phyloP scores from a whole-genome alignment of 2,113 vertebrate species.

The Zapus hudsonius region DNA sequence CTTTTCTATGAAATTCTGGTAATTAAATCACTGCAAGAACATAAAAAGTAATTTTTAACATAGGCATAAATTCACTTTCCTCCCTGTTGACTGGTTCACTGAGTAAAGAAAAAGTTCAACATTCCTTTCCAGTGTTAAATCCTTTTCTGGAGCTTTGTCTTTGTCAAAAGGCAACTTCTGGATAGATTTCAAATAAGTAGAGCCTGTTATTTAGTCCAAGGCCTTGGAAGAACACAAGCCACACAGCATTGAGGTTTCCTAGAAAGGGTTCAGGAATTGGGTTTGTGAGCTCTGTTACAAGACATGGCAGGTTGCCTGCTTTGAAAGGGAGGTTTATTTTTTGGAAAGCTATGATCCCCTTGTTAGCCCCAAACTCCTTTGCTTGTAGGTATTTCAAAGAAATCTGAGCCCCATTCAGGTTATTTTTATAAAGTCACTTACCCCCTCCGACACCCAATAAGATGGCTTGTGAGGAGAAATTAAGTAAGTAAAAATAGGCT shows the following conservation, averaged over 20 bases:
- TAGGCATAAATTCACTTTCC: neutral
- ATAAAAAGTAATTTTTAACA: no score
- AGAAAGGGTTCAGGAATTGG: conserved; percentile 25
- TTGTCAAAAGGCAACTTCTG: conserved; percentile 48
- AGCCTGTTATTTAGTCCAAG: conserved; percentile 46
- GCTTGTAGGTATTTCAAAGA: conserved; percentile 63
- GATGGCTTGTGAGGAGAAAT: neutral
- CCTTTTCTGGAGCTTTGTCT: conserved; percentile 16
- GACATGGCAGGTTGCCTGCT: conserved; percentile 49
- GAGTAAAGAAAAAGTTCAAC: conserved; percentile 22
- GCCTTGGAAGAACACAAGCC: conserved; percentile 13
- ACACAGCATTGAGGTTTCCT: conserved; percentile 39
- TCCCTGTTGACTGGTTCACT: neutral
- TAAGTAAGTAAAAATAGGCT: conserved; percentile 19
- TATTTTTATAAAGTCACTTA: conserved; percentile 45
- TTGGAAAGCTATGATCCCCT: conserved; percentile 59
- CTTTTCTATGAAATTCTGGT: no score
- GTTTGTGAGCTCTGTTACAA: conserved; percentile 35
- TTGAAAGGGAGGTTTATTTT: conserved; percentile 60
- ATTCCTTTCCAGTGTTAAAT: conserved; percentile 26
- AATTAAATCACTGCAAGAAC: no score
- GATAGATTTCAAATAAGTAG: conserved; percentile 63
- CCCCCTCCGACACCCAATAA: neutral
- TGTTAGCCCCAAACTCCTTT: conserved; percentile 51
- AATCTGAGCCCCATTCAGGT: neutral